Evolutionary conservation across 2,888 invertebrate species (phyloP).

Genomic region (Nyleta sp.): DNA sequence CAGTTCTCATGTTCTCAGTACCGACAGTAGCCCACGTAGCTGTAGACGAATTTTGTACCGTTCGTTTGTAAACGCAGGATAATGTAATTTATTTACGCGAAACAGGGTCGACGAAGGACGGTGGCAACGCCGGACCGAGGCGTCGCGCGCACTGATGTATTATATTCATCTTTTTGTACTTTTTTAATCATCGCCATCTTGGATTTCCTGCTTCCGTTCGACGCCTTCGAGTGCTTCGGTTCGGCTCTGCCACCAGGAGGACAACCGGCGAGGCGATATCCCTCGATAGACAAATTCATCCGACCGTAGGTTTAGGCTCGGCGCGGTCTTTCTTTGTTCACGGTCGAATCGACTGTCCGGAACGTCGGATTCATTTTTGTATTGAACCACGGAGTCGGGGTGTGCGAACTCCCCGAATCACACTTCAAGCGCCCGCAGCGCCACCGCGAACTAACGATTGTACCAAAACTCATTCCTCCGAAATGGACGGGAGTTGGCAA

Average conservation of each 20-base stretch:
- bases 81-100: conserved; percentile 51
- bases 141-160: conserved; percentile 49
- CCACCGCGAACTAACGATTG: no score
- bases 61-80: conserved; percentile 27
- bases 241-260: conserved; percentile 40
- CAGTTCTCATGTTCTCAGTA: conserved; percentile 26
- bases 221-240: conserved; percentile 11
- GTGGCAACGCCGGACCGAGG: conserved; percentile 32
- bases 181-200: conserved; percentile 58
- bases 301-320: no score
- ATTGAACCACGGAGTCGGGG: not conserved
- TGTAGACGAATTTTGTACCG: conserved; percentile 45
- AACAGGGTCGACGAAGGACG: conserved; percentile 30
- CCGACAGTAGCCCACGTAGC: conserved; percentile 41
- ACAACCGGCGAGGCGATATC: conserved; percentile 4
- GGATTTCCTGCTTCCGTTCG: conserved; percentile 31
- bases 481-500: no score
- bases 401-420: not conserved
- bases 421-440: no score
- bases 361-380: conserved; percentile 1
- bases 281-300: conserved; percentile 32
- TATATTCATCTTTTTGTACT: conserved; percentile 62
- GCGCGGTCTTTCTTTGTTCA: no score
- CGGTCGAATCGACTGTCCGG: no score
- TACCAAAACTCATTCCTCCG: no score